Evolutionary conservation across 2,888 invertebrate species (phyloP), one percentile per base, ranked within the genome.

Genomic region (Piscicola geometra): DNA sequence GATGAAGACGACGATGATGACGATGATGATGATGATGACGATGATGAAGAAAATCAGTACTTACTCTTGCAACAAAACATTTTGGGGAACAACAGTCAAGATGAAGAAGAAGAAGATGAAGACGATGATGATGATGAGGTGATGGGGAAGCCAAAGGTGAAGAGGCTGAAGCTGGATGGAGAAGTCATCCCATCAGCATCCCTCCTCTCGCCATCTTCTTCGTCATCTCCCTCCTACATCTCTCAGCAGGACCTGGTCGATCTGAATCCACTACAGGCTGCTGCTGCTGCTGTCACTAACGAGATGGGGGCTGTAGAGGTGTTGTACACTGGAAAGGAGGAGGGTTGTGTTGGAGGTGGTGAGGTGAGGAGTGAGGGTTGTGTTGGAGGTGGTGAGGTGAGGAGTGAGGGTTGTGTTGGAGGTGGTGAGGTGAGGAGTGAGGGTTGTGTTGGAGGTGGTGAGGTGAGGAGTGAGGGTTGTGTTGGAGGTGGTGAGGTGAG

Each of bases 1-100:
- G n/a, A n/a, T n/a, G n/a, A n/a, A n/a, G n/a, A n/a, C 75, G 25
- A 64, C 15, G 75, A 76, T 30, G 81, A 79, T 28, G 81, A 79
- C 35, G 83, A 83, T 32, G 90, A 90, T 81, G 86, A 85, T 25
- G 90, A 90, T 81, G 86, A 85, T n/a, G 90, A 90, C 81, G 86
- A 50, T 18, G 67, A 66, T 36, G 74, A 74, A 66, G 64, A 74
- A 64, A 36, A 33, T 64, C 35, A 74, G 30, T 56, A 64, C 41
- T 25, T 72, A n/a, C n/a, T 56, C 25, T 28, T 71, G 18, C 33
- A 35, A 18, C 35, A 36, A 41, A 36, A 33, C 47, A 36, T 71
- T 28, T 5, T 35, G 71, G 41, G n/a, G 5, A 33, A 36, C n/a
- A 71, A 36, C 47, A 35, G 18, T 28, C 41, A 71, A 18, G 71